These are phyloP conservation scores for Branchellion lobata DNA, from an alignment of 2,888 invertebrate species.

Conservation along the genomic window DNA sequence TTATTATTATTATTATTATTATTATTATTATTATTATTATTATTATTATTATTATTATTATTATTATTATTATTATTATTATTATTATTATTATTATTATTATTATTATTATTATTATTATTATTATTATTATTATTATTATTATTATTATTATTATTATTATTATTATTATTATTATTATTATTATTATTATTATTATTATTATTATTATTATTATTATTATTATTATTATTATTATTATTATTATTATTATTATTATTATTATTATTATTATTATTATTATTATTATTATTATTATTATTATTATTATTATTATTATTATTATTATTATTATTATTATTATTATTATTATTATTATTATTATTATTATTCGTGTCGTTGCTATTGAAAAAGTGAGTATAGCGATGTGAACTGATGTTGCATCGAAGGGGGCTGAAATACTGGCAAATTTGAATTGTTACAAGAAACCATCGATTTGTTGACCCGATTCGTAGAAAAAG, in stretches of 20 bases:
- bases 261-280: not conserved
- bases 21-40: not conserved
- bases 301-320: not conserved
- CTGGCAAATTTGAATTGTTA: too few relatives aligned
- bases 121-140: not conserved
- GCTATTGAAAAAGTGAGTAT: too few relatives aligned
- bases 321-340: not conserved
- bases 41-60: not conserved
- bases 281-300: not conserved
- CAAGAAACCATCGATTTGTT: too few relatives aligned
- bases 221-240: not conserved
- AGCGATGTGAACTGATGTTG: too few relatives aligned
- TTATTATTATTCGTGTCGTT: too few relatives aligned
- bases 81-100: not conserved
- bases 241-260: not conserved
- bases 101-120: not conserved
- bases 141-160: constrained; percentile 13
- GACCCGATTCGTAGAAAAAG: too few relatives aligned
- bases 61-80: not conserved
- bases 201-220: not conserved
- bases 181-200: not conserved
- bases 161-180: not conserved
- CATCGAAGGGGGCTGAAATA: too few relatives aligned
- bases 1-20: not conserved
- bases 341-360: not conserved